phyloP scores from a whole-genome alignment of 1,140 invertebrate species.

The Dendrolimus punctatus region DNA sequence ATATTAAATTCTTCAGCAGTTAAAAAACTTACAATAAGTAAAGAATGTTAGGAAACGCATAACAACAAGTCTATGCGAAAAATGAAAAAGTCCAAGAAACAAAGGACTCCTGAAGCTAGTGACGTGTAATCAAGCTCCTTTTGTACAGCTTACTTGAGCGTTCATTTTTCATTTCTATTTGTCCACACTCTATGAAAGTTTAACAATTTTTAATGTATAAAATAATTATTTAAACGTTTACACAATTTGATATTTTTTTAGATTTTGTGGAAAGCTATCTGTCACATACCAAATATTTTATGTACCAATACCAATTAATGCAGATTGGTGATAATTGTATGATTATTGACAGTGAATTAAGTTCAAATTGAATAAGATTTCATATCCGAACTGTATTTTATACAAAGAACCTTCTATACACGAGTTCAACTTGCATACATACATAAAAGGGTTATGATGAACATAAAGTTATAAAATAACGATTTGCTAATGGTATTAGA shows the following conservation, averaged over 20 bases:
- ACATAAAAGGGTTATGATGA: too few relatives aligned
- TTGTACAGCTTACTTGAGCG: slow-evolving; percentile 27
- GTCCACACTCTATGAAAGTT: slow-evolving; percentile 15
- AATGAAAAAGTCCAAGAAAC: slow-evolving; percentile 26
- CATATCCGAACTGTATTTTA: too few relatives aligned
- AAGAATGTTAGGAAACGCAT: too few relatives aligned
- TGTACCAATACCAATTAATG: too few relatives aligned
- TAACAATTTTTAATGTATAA: slow-evolving; percentile 8
- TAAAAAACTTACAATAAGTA: too few relatives aligned
- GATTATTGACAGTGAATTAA: too few relatives aligned
- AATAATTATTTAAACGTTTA: background rate
- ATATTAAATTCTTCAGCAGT: too few relatives aligned
- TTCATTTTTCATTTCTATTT: slow-evolving; percentile 36
- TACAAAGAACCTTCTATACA: too few relatives aligned
- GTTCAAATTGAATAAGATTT: too few relatives aligned
- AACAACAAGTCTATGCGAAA: too few relatives aligned
- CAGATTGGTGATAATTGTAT: too few relatives aligned
- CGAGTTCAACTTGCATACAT: too few relatives aligned
- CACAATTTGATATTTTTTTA: slow-evolving; percentile 10
- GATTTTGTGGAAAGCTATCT: slow-evolving; percentile 4
- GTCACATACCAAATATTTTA: background rate
- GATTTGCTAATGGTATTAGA: background rate
- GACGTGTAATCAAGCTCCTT: slow-evolving; percentile 48
- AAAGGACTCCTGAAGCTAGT: slow-evolving; percentile 37
- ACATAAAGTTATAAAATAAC: background rate